These are phyloP conservation scores for Amblyteles armatorius DNA, from an alignment of 2,888 invertebrate species.

Conservation along the genomic window DNA sequence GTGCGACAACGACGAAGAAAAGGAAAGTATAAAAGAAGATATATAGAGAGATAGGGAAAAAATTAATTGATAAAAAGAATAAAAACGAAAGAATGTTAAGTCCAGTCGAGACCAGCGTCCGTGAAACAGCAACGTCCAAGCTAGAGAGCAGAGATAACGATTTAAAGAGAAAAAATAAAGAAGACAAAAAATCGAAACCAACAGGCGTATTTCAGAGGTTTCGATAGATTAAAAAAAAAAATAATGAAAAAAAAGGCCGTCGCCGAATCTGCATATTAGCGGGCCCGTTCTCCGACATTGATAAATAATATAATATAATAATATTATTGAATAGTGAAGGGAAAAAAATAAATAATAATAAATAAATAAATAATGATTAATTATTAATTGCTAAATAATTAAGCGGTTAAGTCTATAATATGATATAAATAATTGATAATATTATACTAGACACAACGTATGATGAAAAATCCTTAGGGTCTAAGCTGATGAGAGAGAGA, in stretches of 20 bases:
- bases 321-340: slow-evolving; percentile 68
- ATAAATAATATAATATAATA: slow-evolving; percentile 81
- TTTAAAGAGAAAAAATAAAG: slow-evolving; percentile 41
- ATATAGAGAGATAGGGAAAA: slow-evolving; percentile 55
- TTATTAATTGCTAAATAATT: slow-evolving; percentile 83
- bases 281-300: slow-evolving; percentile 84
- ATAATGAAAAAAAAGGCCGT: slow-evolving; percentile 69
- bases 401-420: slow-evolving; percentile 80
- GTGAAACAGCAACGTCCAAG: slow-evolving; percentile 42
- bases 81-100: slow-evolving; percentile 42
- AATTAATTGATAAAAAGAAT: slow-evolving; percentile 53
- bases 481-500: slow-evolving; percentile 56
- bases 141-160: slow-evolving; percentile 61
- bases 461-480: slow-evolving; percentile 63
- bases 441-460: slow-evolving; percentile 66
- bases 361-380: slow-evolving; percentile 80
- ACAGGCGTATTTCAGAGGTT: slow-evolving; percentile 29
- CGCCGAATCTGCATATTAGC: slow-evolving; percentile 82
- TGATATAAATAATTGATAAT: slow-evolving; percentile 79
- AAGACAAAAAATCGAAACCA: slow-evolving; percentile 27
- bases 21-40: slow-evolving; percentile 56
- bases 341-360: slow-evolving; percentile 69
- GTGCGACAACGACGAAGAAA: slow-evolving; percentile 14
- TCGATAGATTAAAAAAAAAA: slow-evolving; percentile 36
- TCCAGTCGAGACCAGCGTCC: slow-evolving; percentile 39